Percentiles rank a stretch among this genome's conserved stretches.
Conservation (phyloP, 30 jellyfish, hydroid and myxozoan genomes). For the Aurelia sp. region DNA sequence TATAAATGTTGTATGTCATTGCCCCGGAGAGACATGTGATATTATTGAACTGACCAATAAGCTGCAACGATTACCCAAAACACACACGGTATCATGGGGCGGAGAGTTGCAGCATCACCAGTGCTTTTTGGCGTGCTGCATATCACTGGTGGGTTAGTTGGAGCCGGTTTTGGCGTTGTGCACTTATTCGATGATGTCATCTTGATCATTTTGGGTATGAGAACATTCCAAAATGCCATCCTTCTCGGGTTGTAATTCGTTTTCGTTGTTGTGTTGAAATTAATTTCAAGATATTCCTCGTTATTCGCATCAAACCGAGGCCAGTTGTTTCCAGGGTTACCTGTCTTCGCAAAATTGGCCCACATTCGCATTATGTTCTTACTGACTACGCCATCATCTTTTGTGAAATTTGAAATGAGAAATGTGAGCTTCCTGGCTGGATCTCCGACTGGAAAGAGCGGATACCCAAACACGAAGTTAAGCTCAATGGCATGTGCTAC, state of each 20-base stretch:
- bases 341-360: slow-evolving; percentile 52
- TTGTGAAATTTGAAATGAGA: background rate
- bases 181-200: background rate
- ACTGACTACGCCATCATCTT: slow-evolving; percentile 15
- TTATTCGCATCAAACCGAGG: background rate
- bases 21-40: too few relatives aligned
- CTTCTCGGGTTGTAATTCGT: slow-evolving; percentile 41
- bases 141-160: too few relatives aligned
- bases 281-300: slow-evolving; percentile 4
- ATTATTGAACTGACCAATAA: too few relatives aligned
- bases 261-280: background rate
- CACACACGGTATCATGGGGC: too few relatives aligned
- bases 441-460: background rate
- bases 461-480: slow-evolving; percentile 23
- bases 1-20: too few relatives aligned
- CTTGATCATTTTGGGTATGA: slow-evolving; percentile 2
- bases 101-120: too few relatives aligned
- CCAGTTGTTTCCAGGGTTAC: slow-evolving; percentile 31
- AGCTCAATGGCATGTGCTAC: slow-evolving; percentile 40
- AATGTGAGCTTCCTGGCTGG: background rate
- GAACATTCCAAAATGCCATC: slow-evolving; percentile 46
- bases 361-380: slow-evolving; percentile 48
- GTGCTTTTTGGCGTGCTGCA: too few relatives aligned
- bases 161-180: too few relatives aligned
- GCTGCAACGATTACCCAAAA: too few relatives aligned